These are phyloP conservation scores for Drosophila kambysellisi DNA, from an alignment of 2,888 invertebrate genomes.

Conservation along the genomic window DNA sequence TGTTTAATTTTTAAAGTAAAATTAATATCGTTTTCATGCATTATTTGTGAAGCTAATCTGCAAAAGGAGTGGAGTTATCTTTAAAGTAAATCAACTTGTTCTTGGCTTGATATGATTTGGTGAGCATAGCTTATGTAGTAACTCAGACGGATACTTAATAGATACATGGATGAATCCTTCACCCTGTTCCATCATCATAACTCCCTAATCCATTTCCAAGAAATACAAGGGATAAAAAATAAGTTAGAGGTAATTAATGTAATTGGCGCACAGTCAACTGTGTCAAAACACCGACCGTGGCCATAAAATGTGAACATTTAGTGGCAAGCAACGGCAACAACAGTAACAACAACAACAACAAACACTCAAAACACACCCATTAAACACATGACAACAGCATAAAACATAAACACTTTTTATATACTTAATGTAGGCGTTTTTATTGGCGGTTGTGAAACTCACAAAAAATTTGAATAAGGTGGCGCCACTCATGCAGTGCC, in stretches of 20 bases:
- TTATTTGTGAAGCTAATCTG: no score
- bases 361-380: conserved; percentile 19
- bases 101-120: neutral
- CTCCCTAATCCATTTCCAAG: neutral
- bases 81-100: neutral
- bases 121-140: neutral
- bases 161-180: neutral
- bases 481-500: conserved; percentile 23
- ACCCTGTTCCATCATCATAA: neutral
- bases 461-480: neutral
- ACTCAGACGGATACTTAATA: neutral
- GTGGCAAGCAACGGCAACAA: conserved; percentile 10
- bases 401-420: conserved; percentile 28
- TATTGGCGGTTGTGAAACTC: neutral
- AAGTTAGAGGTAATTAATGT: conserved; percentile 37
- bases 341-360: conserved; percentile 1
- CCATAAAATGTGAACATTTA: conserved; percentile 23
- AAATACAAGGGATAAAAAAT: neutral
- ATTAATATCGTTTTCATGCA: neutral
- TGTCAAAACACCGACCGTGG: conserved; percentile 10
- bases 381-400: conserved; percentile 17
- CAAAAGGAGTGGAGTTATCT: neutral
- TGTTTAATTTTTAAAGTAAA: neutral
- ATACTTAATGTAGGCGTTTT: conserved; percentile 22
- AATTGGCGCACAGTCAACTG: conserved; percentile 34